Evolutionary conservation across 2,797 vertebrate species (phyloP).

Genomic region (Adrianichthys oophorus): DNA sequence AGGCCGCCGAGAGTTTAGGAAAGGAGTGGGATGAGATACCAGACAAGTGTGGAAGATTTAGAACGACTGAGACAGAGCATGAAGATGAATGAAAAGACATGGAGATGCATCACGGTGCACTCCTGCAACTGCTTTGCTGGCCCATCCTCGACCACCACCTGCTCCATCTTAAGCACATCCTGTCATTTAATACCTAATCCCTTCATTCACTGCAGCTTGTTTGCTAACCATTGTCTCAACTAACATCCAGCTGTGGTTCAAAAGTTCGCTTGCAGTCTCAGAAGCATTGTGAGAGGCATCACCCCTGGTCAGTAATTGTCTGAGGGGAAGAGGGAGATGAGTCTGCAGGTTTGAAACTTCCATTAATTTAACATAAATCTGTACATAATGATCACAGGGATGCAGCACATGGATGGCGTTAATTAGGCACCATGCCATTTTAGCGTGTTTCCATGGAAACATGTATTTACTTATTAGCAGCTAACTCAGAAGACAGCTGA

Average conservation of each 20-base stretch:
- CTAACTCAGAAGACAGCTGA: neutral
- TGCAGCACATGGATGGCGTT: neutral
- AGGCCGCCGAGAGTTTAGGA: conserved; percentile 35
- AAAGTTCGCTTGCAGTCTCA: conserved; percentile 72
- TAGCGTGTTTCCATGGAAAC: neutral
- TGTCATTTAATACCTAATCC: conserved; percentile 82
- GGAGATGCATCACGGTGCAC: conserved; percentile 58
- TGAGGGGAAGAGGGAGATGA: conserved; percentile 27
- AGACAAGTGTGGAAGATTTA: conserved; percentile 42
- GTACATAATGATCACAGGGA: too few relatives aligned
- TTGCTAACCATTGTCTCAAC: conserved; percentile 75
- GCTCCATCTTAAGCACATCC: conserved; percentile 77
- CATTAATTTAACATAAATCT: neutral
- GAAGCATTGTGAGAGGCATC: conserved; percentile 57
- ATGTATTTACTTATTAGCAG: conserved; percentile 11
- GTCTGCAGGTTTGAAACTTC: conserved; percentile 17
- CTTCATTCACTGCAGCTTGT: conserved; percentile 71
- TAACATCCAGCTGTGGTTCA: conserved; percentile 80
- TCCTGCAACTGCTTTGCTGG: conserved; percentile 66
- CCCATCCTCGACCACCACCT: conserved; percentile 74
- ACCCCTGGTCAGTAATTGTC: conserved; percentile 66
- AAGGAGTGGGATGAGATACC: conserved; percentile 37
- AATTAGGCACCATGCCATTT: neutral
- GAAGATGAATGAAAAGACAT: conserved; percentile 23
- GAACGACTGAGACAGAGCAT: conserved; percentile 40